These are phyloP conservation scores for Takifugu ocellatus DNA, from an alignment of 2,797 vertebrate species.

Conservation along the genomic window DNA sequence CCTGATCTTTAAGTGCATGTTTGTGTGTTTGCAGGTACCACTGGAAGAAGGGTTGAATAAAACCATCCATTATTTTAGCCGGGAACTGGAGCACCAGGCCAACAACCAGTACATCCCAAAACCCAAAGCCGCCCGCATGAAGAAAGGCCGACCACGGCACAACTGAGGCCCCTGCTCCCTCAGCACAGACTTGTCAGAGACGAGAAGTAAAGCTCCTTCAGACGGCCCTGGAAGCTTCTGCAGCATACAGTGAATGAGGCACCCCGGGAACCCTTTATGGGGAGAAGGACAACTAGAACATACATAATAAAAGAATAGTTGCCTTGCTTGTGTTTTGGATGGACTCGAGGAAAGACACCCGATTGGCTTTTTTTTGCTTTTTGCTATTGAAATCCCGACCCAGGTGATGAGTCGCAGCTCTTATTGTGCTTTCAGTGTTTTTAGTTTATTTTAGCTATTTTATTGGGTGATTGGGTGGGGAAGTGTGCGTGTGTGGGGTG, in stretches of 20 bases:
- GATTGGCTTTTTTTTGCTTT: constrained; percentile 68
- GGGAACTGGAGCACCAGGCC: constrained; percentile 95
- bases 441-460: constrained; percentile 79
- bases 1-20: neutral
- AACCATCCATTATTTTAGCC: constrained; percentile 97
- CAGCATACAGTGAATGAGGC: constrained; percentile 51
- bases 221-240: constrained; percentile 25
- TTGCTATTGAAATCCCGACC: constrained; percentile 84
- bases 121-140: constrained; percentile 95
- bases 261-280: constrained; percentile 25
- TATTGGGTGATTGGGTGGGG: neutral
- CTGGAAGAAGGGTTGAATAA: constrained; percentile 98
- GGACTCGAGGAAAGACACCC: constrained; percentile 61
- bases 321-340: constrained; percentile 65
- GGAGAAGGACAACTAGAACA: constrained; percentile 5
- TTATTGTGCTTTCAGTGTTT: constrained; percentile 73
- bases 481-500: constrained; percentile 20
- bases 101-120: constrained; percentile 99
- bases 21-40: constrained; percentile 79
- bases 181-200: constrained; percentile 7
- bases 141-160: constrained; percentile 91
- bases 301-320: constrained; percentile 15
- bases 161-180: constrained; percentile 66
- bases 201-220: constrained; percentile 11
- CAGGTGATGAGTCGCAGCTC: constrained; percentile 59